A percentile compares a stretch with the other conserved stretches of the same genome.
These are phyloP conservation scores for Cacoxenus indagator DNA, from an alignment of 2,888 invertebrate genomes.

Conservation along the genomic window DNA sequence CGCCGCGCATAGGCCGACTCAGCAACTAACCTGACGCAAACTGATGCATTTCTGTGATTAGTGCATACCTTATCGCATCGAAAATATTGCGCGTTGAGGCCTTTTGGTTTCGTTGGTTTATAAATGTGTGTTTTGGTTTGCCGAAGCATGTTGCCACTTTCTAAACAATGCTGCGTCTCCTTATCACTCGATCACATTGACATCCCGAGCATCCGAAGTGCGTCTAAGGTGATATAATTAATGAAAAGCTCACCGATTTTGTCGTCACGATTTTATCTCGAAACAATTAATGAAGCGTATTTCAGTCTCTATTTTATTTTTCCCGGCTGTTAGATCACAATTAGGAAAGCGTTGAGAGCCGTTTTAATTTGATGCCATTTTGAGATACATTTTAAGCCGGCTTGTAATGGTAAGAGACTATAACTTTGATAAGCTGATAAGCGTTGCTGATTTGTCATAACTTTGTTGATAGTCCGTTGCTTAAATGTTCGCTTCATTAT, in stretches of 20 bases:
- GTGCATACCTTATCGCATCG: background rate
- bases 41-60: constrained; percentile 8
- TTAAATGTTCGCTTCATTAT: background rate
- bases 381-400: background rate
- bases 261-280: constrained; percentile 43
- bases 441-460: background rate
- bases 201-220: background rate
- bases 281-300: constrained; percentile 50
- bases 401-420: background rate
- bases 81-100: background rate
- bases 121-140: background rate
- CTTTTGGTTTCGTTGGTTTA: constrained; percentile 31
- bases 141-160: background rate
- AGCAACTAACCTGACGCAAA: constrained; percentile 5
- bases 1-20: background rate
- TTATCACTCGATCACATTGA: background rate
- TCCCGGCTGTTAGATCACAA: background rate
- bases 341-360: constrained; percentile 9
- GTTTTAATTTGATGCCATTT: background rate
- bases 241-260: constrained; percentile 46
- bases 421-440: background rate
- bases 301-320: background rate
- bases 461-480: background rate
- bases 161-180: background rate
- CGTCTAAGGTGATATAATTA: constrained; percentile 40